Evolutionary conservation across 2,888 invertebrate genomes (phyloP).

Genomic region (Cephus pygmeus): DNA sequence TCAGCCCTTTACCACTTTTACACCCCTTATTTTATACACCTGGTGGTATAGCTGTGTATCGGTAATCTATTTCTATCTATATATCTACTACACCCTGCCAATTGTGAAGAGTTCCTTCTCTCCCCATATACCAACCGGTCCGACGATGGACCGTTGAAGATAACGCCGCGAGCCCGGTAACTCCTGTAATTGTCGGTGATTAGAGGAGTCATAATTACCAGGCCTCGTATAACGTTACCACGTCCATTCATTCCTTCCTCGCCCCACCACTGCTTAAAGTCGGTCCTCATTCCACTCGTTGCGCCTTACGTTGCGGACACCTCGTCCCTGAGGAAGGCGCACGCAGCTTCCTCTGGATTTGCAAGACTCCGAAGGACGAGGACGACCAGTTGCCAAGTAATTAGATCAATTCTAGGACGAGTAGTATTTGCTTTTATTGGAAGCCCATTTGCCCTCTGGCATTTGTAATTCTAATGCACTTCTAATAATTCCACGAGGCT

Average conservation of each 20-base stretch:
- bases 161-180: conserved; percentile 60
- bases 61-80: neutral
- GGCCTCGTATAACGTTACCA: conserved; percentile 51
- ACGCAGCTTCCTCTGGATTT: neutral
- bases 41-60: neutral
- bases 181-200: conserved; percentile 63
- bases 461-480: neutral
- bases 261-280: neutral
- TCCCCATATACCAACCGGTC: neutral
- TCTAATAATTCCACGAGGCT: neutral
- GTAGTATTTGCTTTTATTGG: neutral
- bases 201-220: conserved; percentile 62
- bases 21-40: conserved; percentile 10
- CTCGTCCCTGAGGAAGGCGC: neutral
- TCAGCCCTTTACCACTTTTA: conserved; percentile 8
- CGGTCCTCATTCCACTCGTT: neutral
- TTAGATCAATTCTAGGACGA: neutral
- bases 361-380: neutral
- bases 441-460: neutral
- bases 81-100: neutral
- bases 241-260: conserved; percentile 52
- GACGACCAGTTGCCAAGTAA: neutral
- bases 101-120: neutral
- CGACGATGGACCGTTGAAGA: conserved; percentile 49
- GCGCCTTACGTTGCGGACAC: neutral